A percentile compares a stretch with the other conserved stretches of the same genome.
phyloP scores from a whole-genome alignment of 2,797 vertebrate species.

The Brotogeris chrysoptera region DNA sequence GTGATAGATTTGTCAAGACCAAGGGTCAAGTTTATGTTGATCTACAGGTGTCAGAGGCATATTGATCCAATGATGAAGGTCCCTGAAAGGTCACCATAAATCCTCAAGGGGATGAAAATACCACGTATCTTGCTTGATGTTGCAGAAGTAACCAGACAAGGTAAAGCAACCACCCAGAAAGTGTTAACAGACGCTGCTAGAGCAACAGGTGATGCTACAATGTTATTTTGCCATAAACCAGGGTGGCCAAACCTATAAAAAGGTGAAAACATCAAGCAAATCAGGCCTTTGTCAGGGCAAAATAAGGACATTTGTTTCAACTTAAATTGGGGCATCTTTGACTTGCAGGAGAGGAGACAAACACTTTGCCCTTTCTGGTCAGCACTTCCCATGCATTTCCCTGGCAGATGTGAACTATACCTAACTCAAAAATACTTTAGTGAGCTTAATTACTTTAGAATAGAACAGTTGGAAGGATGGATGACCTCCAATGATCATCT shows the following conservation, averaged over 20 bases:
- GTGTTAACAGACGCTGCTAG: neutral
- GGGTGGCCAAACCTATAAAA: neutral
- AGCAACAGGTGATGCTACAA: neutral
- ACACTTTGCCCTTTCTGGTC: neutral
- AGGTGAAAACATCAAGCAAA: neutral
- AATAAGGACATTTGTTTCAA: neutral
- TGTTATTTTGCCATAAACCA: neutral
- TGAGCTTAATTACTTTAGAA: neutral
- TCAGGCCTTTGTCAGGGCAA: neutral
- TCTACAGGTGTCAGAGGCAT: conserved; percentile 62
- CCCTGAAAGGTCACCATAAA: conserved; percentile 39
- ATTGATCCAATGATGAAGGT: conserved; percentile 62
- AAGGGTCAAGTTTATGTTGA: conserved; percentile 76
- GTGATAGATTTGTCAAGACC: conserved; percentile 63
- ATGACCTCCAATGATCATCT: neutral
- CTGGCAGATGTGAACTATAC: fast-evolving
- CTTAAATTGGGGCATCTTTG: neutral
- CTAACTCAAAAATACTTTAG: neutral
- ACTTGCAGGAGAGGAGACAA: neutral
- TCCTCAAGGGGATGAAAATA: conserved; percentile 37
- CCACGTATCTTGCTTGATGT: neutral
- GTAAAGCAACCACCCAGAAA: neutral
- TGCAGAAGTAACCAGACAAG: conserved; percentile 42
- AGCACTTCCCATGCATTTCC: neutral
- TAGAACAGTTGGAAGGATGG: neutral